Conservation (phyloP, 2,113 vertebrate species). For the Alligator mississippiensis region DNA sequence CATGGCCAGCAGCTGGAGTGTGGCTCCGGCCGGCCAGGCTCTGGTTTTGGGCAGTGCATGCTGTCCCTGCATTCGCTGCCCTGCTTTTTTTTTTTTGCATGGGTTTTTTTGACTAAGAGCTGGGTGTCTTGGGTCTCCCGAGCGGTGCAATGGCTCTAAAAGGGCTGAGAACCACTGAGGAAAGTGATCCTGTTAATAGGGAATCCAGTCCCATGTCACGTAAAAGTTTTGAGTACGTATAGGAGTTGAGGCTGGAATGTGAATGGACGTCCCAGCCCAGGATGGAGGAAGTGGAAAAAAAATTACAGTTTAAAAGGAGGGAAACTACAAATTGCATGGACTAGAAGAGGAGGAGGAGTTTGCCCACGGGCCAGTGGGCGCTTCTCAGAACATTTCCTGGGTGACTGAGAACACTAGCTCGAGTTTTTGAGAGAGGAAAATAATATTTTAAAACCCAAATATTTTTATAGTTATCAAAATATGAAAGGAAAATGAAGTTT, state of each 20-base stretch:
- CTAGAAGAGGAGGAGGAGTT: background rate
- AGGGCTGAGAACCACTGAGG: no score
- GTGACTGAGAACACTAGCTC: slow-evolving; percentile 20
- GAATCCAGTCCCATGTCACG: background rate
- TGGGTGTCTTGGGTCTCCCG: no score
- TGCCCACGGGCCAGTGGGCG: background rate
- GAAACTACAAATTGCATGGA: background rate
- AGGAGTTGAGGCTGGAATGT: background rate
- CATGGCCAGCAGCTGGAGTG: no score
- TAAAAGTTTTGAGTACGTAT: background rate
- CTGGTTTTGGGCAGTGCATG: no score
- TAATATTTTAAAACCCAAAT: background rate
- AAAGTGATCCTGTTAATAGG: background rate
- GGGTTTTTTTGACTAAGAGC: no score
- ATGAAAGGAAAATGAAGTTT: background rate
- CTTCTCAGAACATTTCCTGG: background rate
- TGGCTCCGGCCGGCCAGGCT: no score
- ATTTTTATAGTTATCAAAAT: background rate
- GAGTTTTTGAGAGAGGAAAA: background rate
- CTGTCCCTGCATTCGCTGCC: no score
- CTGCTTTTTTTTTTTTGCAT: no score
- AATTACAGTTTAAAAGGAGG: background rate
- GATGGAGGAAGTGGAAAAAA: background rate
- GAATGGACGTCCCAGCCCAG: background rate
- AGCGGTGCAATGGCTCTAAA: no score